Percentiles rank a stretch among this genome's conserved stretches.
Evolutionary conservation across 2,797 vertebrate species (phyloP).

Genomic region (Synaphobranchus kaupii): DNA sequence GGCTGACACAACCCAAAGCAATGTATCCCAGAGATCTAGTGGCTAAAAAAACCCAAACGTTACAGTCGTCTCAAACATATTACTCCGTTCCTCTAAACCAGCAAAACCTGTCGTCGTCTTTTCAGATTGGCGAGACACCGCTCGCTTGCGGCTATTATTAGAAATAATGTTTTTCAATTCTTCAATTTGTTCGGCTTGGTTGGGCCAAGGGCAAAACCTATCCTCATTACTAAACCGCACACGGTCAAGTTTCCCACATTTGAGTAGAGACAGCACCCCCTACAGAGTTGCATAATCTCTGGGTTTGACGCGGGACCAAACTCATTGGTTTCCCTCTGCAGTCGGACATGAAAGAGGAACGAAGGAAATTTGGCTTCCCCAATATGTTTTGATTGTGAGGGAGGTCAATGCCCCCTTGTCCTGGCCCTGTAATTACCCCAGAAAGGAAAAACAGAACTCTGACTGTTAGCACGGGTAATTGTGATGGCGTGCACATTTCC

Average conservation of each 20-base stretch:
- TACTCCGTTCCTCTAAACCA: background rate
- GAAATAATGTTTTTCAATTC: slow-evolving; percentile 10
- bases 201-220: slow-evolving; percentile 21
- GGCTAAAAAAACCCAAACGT: background rate
- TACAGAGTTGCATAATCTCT: slow-evolving; percentile 37
- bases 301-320: slow-evolving; percentile 30
- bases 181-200: slow-evolving; percentile 24
- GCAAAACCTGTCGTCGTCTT: background rate
- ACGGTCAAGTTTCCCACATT: slow-evolving; percentile 36
- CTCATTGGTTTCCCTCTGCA: slow-evolving; percentile 23
- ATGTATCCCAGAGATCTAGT: background rate
- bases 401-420: background rate
- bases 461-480: slow-evolving; percentile 33
- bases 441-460: slow-evolving; percentile 30
- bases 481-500: slow-evolving; percentile 5
- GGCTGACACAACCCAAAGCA: background rate
- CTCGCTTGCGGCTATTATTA: background rate
- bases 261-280: slow-evolving; percentile 16
- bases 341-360: slow-evolving; percentile 33
- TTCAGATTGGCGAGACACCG: background rate
- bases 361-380: slow-evolving; percentile 26
- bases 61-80: background rate
- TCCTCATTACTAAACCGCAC: slow-evolving; percentile 25
- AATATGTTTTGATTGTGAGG: slow-evolving; percentile 24
- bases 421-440: slow-evolving; percentile 14